These are phyloP conservation scores for Temnothorax rugatulus DNA, from an alignment of 2,888 invertebrate genomes.

Conservation along the genomic window DNA sequence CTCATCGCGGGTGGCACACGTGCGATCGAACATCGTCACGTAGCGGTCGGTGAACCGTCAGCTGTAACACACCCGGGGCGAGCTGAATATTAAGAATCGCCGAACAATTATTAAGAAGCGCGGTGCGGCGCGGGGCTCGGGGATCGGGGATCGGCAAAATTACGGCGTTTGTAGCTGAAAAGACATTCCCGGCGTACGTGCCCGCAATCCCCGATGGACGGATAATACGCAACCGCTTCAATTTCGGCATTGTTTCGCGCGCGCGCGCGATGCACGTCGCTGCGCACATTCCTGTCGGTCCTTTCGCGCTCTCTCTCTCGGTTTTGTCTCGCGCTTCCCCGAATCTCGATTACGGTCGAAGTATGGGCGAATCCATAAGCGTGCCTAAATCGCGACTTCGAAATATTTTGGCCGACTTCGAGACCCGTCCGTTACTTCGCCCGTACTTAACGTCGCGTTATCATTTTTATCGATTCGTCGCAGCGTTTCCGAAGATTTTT, in stretches of 20 bases:
- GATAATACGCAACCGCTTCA: slow-evolving; percentile 59
- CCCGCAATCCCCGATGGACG: slow-evolving; percentile 62
- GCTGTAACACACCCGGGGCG: background rate
- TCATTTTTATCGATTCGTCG: background rate
- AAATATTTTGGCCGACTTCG: background rate
- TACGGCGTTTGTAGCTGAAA: slow-evolving; percentile 48
- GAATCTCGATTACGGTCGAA: slow-evolving; percentile 51
- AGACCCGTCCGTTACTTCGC: background rate
- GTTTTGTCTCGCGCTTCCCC: slow-evolving; percentile 24
- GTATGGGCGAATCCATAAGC: background rate
- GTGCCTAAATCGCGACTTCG: background rate
- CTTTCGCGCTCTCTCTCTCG: slow-evolving; percentile 41
- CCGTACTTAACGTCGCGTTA: background rate
- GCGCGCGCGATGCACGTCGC: background rate
- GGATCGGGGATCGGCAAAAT: slow-evolving; percentile 1
- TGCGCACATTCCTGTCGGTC: slow-evolving; percentile 19
- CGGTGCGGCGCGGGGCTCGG: background rate
- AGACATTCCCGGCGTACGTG: slow-evolving; percentile 72
- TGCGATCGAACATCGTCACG: slow-evolving; percentile 38
- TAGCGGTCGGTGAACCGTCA: background rate
- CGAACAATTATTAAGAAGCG: slow-evolving; percentile 60
- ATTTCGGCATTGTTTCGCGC: slow-evolving; percentile 59
- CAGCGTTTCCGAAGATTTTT: background rate
- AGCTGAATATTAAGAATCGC: slow-evolving; percentile 65
- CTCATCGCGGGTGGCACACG: background rate